Conservation (phyloP, 2,888 invertebrate species). For the Cerastis rubricosa region DNA sequence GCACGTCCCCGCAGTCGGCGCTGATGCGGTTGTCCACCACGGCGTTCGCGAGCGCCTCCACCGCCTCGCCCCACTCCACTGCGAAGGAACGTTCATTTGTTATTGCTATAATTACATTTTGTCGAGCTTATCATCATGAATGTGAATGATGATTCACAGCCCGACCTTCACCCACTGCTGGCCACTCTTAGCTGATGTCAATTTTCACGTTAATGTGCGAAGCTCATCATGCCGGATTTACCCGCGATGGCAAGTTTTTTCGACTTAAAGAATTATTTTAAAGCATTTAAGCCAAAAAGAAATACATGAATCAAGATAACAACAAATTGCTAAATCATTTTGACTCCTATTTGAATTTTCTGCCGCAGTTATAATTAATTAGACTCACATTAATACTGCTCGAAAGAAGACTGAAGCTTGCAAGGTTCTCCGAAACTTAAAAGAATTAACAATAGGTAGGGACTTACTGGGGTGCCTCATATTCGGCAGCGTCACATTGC, state of each 20-base stretch:
- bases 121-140: no score
- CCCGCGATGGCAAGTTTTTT: not conserved
- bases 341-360: not conserved
- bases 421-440: not conserved
- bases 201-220: no score
- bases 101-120: no score
- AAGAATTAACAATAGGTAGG: not conserved
- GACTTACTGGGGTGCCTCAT: constrained; percentile 82
- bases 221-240: not conserved
- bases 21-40: constrained; percentile 82
- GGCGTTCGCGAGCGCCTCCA: constrained; percentile 80
- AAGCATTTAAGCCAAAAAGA: not conserved
- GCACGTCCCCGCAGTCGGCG: constrained; percentile 79
- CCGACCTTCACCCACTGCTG: not conserved
- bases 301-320: no score
- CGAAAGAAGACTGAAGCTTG: not conserved
- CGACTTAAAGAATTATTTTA: not conserved
- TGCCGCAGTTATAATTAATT: not conserved
- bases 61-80: constrained; percentile 89
- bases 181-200: no score
- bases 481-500: constrained; percentile 81
- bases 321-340: not conserved
- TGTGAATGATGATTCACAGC: no score
- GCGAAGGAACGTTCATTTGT: not conserved
- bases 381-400: not conserved